These are phyloP conservation scores for Aphelinus atriplicis DNA, from an alignment of 1,140 invertebrate genomes.

Conservation along the genomic window DNA sequence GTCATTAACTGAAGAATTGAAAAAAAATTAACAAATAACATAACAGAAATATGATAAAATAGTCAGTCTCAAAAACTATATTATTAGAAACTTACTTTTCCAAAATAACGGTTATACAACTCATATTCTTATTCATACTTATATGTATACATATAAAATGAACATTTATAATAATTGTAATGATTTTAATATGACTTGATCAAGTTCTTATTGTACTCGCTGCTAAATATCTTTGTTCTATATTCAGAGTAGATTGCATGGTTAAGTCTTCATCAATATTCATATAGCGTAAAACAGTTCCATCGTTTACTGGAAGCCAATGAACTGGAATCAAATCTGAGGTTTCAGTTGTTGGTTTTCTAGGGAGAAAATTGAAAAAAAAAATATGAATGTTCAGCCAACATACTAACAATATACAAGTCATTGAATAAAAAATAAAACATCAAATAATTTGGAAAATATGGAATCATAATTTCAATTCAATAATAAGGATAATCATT, in stretches of 20 bases:
- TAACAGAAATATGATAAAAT: no score
- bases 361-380: background rate
- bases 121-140: no score
- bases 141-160: no score
- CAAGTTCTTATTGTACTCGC: no score
- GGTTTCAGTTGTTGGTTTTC: slow-evolving; percentile 18
- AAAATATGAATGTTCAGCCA: background rate
- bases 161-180: no score
- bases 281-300: slow-evolving; percentile 27
- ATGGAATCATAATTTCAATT: background rate
- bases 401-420: background rate
- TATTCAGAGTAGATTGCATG: background rate
- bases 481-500: background rate
- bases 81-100: no score
- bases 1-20: no score
- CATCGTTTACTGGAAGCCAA: slow-evolving; percentile 25
- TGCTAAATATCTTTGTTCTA: no score
- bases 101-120: no score
- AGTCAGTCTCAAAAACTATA: no score
- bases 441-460: background rate
- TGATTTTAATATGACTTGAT: no score
- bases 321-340: slow-evolving; percentile 28
- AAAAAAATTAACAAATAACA: no score
- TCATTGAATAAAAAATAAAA: background rate
- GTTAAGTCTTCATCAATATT: slow-evolving; percentile 30